Percentiles rank a stretch among this genome's conserved stretches.
Conservation (phyloP, 2,888 invertebrate species). For the Schizotus pectinicornis region DNA sequence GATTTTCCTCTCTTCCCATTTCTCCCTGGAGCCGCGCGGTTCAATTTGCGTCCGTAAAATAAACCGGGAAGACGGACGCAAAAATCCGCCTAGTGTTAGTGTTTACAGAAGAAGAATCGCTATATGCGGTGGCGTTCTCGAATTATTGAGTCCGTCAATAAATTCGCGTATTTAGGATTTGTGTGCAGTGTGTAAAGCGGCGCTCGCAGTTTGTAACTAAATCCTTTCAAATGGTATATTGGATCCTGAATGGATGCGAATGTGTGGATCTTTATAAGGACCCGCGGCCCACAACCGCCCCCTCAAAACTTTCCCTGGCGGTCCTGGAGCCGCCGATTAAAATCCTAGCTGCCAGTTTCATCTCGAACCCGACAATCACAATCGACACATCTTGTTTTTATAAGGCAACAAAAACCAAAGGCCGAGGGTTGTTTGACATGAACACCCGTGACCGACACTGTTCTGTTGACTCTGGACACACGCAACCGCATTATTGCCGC, state of each 20-base stretch:
- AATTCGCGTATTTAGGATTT: slow-evolving; percentile 59
- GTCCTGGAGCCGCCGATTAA: background rate
- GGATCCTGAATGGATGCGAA: slow-evolving; percentile 39
- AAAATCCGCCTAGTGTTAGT: slow-evolving; percentile 24
- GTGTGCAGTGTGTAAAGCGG: slow-evolving; percentile 54
- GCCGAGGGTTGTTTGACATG: slow-evolving; percentile 44
- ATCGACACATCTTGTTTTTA: slow-evolving; percentile 41
- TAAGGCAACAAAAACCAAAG: slow-evolving; percentile 47
- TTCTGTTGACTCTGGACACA: slow-evolving; percentile 47
- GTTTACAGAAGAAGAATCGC: slow-evolving; percentile 30
- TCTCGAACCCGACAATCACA: slow-evolving; percentile 3
- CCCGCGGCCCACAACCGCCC: slow-evolving; percentile 9
- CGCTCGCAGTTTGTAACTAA: slow-evolving; percentile 55
- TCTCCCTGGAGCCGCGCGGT: background rate
- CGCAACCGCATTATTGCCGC: slow-evolving; percentile 47
- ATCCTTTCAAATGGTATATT: slow-evolving; percentile 57
- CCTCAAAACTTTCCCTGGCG: background rate
- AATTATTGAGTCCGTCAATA: slow-evolving; percentile 48
- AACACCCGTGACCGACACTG: slow-evolving; percentile 36
- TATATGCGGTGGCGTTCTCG: slow-evolving; percentile 28
- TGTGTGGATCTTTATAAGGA: slow-evolving; percentile 35
- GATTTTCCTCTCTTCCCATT: background rate
- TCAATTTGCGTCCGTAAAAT: background rate
- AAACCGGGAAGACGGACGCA: background rate
- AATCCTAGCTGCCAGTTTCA: background rate